These are phyloP conservation scores for Calvadosia cruxmelitensis DNA, from an alignment of 30 jellyfish, hydroid and myxozoan species.

Conservation along the genomic window DNA sequence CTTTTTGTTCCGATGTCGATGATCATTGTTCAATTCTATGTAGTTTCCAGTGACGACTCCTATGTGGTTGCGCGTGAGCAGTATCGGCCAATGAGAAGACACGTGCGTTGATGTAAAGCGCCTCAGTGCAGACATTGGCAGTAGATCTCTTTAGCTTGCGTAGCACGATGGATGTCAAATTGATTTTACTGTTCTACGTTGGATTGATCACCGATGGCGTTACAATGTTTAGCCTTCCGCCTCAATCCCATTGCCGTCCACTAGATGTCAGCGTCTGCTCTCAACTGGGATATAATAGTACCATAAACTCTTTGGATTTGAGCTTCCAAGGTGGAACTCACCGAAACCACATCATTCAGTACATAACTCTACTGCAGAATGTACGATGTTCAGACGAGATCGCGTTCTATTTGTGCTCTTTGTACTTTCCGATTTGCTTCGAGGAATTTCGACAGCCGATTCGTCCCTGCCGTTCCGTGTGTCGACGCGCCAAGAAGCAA, in stretches of 20 bases:
- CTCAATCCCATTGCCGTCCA: neutral
- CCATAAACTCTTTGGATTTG: neutral
- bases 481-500: constrained; percentile 34
- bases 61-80: too few species aligned
- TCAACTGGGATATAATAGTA: neutral
- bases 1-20: too few species aligned
- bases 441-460: constrained; percentile 16
- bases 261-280: neutral
- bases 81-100: too few species aligned
- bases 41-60: too few species aligned
- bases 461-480: constrained; percentile 59
- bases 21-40: too few species aligned
- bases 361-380: neutral
- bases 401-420: neutral
- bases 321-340: neutral
- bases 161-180: too few species aligned
- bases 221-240: too few species aligned
- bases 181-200: too few species aligned
- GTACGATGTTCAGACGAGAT: neutral
- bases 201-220: too few species aligned
- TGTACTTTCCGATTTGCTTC: neutral
- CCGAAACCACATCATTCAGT: neutral
- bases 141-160: too few species aligned
- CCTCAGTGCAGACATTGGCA: too few species aligned
- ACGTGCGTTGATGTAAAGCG: too few species aligned